Base-by-base conservation (phyloP, 2,888 invertebrate genomes). In the Yponomeuta sedellus region DNA sequence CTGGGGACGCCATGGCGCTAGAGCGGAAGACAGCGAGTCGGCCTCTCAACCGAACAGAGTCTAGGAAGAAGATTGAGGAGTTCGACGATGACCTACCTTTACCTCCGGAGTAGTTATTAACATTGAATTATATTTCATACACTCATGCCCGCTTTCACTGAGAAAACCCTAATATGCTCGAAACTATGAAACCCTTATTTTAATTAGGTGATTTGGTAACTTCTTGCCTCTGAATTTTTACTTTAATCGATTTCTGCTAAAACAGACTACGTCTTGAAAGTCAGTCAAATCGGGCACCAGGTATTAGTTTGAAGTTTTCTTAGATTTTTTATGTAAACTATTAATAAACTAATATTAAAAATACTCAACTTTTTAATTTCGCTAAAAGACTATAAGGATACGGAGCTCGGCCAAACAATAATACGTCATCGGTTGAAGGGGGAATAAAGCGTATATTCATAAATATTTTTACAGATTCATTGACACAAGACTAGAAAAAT, bases 1-100 rank as follows among this genome's bases (percentile, higher is more conserved):
- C 52, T 59, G 61, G 52, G 52, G 22, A 25, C 16, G 11, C 12
- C 58, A 25, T 59, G 22, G 25, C 22, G 11, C 69, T 77, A 59
- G 85, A 85, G 56, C 70, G 78, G 69, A 83, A 83, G 68, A 76
- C 82, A 12, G 64, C 72, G 64, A 78, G 72, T 22, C 79, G 85
- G 0, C 75, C 82, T 0, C 68, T 77, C 1, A 74, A 74, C 10
- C 79, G 82, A 1, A 64, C 73, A 1, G 83, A 80, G 5, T 71
- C 67, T 19, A 81, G 76, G 68, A 86, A 82, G 77, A 88, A 82
- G 71, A 72, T 74, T 8, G 87, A 86, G 52, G 85, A 86, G 56
- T 83, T 80, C 65, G 88, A 88, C 3, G 88, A 88, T n/a, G 91
- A 91, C 61, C 73, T 91, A 61, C 91, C 91, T 12, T 72, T 91